Evolutionary conservation across 2,888 invertebrate species (phyloP), one percentile per base, ranked within the genome.

Genomic region (Calliphora vomitoria): DNA sequence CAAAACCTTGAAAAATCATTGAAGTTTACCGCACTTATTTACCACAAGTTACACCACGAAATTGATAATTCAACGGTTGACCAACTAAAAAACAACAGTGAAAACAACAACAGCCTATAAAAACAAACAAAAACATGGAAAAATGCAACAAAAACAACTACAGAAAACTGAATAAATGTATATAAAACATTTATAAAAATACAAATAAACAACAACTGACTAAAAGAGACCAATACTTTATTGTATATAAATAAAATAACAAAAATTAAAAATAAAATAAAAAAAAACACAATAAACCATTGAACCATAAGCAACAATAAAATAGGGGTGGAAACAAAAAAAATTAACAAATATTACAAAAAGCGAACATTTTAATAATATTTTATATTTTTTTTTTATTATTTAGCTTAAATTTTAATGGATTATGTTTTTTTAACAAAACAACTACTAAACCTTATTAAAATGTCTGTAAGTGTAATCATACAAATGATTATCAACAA

Each of bases 61-160:
- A 92, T 92, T 92, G 92, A 92, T 92, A 92, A 92, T 92, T 92
- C 92, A 92, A 91, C 91, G 92, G 93, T 92, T 91, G 90, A 92
- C 92, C 92, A 90, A 88, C 87, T 87, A 86, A 86, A 86, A 88
- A 88, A 87, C 78, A 88, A 86, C 76, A 88, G 82, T 76, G 85
- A 85, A 88, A 89, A 88, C 84, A 88, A 83, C 82, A 88, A 62
- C 74, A 72, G 85, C 80, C 80, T 82, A 82, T 82, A 64, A 86
- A 85, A 88, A 86, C 74, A 82, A 78, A 87, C 84, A 87, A 83
- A 79, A 82, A 78, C 66, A 79, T 18, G 74, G 38, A 78, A 85
- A 58, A 62, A 78, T 18, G n/a, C 1, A 55, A 20, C 62, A 84
- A 41, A 75, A 79, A 89, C 82, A 88, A 84, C 71, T 60, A 66